Evolutionary conservation across 2,797 vertebrate species (phyloP), one percentile per base, ranked within the genome.

Genomic region (Melanotaenia trifasciata): DNA sequence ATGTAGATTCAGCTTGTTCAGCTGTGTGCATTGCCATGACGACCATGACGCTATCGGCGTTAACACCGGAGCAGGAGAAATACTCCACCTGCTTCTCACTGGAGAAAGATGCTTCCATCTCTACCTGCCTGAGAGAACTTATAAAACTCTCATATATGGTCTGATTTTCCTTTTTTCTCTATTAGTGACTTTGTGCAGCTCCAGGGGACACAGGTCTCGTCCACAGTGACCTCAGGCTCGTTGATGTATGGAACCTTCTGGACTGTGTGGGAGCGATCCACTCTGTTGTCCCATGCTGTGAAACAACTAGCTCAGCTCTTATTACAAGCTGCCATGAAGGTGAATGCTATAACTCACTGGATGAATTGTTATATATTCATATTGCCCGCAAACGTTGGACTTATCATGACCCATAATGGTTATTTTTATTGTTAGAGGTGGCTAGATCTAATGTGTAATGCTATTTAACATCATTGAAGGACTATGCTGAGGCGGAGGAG

Each of bases 221-320:
- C 76, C 58, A 53, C 73, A 20, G 78, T 87, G 50, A 32, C 83
- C 12, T 81, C 81, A 45, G 78, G 79, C 2, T 90, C 83, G 20
- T 79, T 95, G 70, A 77, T 96, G 16, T 90, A 89, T 26, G 77
- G 73, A 73, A 90, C 89, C 20, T 95, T 95, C 87, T 96, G 95
- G 95, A 93, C 86, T 24, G 79, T 92, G 73, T 95, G 95, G 95
- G 94, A 96, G 64, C 90, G 85, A 32, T 80, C 90, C 33, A 93
- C 89, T 0, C 87, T 95, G 67, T 68, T 87, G 70, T 94, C 93
- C 59, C 74, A 58, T 60, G 78, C 93, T 56, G 85, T 96, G 36
- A 93, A 93, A 83, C 84, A 87, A 79, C 90, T 96, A 24, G 60
- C 67, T 4, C 78, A 87, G 62, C 88, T 94, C 24, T 66, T 95